phyloP scores from a whole-genome alignment of 2,888 invertebrate genomes.

The Morinoia aosen region DNA sequence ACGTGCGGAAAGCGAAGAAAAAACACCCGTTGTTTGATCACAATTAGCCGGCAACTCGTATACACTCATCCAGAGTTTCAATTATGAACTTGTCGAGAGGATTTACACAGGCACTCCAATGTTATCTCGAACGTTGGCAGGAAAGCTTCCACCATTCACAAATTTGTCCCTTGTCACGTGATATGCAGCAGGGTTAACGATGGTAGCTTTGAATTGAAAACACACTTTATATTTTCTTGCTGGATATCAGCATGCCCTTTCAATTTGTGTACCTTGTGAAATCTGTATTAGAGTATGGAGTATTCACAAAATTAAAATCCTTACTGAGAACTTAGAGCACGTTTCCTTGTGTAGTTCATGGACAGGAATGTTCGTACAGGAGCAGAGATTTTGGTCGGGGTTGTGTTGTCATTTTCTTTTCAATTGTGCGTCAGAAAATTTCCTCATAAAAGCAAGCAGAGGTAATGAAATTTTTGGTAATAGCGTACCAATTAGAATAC shows the following conservation, averaged over 20 bases:
- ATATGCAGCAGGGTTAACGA: not conserved
- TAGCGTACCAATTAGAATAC: not conserved
- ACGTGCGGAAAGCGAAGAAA: not conserved
- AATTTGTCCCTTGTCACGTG: not conserved
- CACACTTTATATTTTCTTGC: not conserved
- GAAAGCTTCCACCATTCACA: not conserved
- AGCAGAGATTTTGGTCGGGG: too few relatives aligned
- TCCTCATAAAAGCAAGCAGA: not conserved
- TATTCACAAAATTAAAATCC: not conserved
- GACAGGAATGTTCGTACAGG: too few relatives aligned
- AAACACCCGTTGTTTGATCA: not conserved
- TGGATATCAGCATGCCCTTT: too few relatives aligned
- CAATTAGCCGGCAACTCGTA: not conserved
- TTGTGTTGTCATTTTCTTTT: not conserved
- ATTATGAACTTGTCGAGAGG: not conserved
- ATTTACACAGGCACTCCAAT: not conserved
- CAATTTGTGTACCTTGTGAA: not conserved
- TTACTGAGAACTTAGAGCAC: not conserved
- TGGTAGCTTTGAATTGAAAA: not conserved
- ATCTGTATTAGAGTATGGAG: not conserved
- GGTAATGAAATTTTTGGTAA: not conserved
- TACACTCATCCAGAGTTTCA: not conserved
- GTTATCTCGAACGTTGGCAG: not conserved
- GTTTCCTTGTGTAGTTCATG: too few relatives aligned
- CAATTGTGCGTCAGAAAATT: not conserved